Base-by-base conservation (phyloP, 2,888 invertebrate species). In the Augochlorella aurata region DNA sequence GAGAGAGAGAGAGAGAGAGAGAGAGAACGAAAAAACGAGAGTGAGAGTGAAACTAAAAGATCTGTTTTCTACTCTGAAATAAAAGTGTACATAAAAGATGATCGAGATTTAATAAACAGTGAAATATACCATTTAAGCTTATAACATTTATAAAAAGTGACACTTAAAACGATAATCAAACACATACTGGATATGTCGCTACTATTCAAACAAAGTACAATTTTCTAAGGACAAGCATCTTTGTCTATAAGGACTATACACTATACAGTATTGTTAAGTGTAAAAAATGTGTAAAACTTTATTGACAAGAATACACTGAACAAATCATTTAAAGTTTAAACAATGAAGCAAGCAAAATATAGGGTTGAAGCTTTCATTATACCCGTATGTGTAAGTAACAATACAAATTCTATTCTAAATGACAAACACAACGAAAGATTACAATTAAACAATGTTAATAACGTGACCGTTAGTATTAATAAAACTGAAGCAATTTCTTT, bases 301-400 rank as follows among this genome's bases (percentile, higher is more conserved):
- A n/a, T 3, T 9, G 38, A 52, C 9, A 12, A 16, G 12, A 38
- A 50, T 24, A 29, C 44, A 45, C 44, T 63, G 8, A 68, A 61
- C 18, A 29, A 44, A 54, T 54, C 73, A 18, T 18, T 38, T 67
- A 38, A 10, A n/a, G 5, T 54, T 50, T n/a, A 47, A 54, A 81
- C 24, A 61, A 84, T 83, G 80, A 82, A 88, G 70, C 76, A 83
- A 50, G 79, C 79, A 58, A 89, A 86, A 69, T 93, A 90, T 67
- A 86, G 87, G 76, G 90, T 90, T 0, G 92, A 93, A 79, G 89
- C 91, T 44, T 93, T 90, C 52, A 91, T 92, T 77, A 84, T 91
- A 63, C 92, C 92, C 0, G 81, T 77, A 5, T 69, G 82, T 5
- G 85, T 81, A 66, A 77, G 72, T 21, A 74, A 68, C 12, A 54